These are phyloP conservation scores for Enhydra lutris DNA, from an alignment of 2,113 vertebrate species.

Conservation along the genomic window DNA sequence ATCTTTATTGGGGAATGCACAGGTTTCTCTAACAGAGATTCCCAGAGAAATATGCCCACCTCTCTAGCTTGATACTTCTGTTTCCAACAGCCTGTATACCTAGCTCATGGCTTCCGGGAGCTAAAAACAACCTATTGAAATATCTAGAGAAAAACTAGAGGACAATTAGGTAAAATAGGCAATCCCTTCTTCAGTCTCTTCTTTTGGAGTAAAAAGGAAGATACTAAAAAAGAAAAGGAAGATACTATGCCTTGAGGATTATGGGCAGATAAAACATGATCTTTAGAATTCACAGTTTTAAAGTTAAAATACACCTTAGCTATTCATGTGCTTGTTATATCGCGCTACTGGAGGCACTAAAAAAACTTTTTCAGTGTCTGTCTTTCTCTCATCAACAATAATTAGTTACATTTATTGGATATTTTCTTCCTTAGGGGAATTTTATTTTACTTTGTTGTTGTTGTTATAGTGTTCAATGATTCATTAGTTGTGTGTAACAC, in stretches of 20 bases:
- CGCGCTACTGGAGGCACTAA: not conserved
- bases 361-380: not conserved
- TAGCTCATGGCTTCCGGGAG: not conserved
- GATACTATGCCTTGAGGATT: not conserved
- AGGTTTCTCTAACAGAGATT: not conserved
- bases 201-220: not conserved
- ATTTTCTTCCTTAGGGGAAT: not conserved
- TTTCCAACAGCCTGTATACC: not conserved
- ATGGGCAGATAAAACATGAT: not conserved
- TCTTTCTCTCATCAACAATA: not conserved
- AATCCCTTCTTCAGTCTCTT: not conserved
- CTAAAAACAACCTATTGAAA: not conserved
- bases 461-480: not conserved
- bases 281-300: not conserved
- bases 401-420: not conserved
- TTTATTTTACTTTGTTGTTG: not conserved
- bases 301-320: not conserved
- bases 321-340: not conserved
- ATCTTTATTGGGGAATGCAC: not conserved
- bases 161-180: not conserved
- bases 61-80: not conserved
- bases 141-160: not conserved
- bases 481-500: not conserved
- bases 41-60: not conserved
- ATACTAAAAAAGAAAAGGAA: not conserved